Evolutionary conservation across 2,797 vertebrate species (phyloP), one percentile per base, ranked within the genome.

Genomic region (Gallinago nigripennis): DNA sequence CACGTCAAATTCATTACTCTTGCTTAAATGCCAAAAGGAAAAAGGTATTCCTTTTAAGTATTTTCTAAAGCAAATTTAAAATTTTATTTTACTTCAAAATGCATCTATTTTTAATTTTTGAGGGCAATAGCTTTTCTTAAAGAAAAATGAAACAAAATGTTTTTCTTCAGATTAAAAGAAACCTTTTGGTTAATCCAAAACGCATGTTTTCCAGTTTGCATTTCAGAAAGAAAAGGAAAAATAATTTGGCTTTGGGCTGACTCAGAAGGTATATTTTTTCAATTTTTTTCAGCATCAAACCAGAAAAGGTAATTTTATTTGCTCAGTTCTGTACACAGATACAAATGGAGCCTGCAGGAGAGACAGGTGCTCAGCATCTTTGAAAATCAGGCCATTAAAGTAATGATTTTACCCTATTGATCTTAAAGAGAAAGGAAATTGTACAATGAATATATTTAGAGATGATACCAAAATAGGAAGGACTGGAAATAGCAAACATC

Each of bases 371-470:
- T 85, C 86, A 84, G 77, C 60, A 92, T 94, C 82, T 95, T 96
- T 92, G 60, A 93, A 96, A 92, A 92, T 82, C 70, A 86, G 31
- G 4, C 65, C 56, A 88, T 84, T 96, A 86, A 84, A 94, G 76
- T 76, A 86, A 80, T 82, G 73, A 31, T 60, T 92, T 94, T 86
- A 84, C 48, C 37, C 82, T 86, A 92, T 27, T 86, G 87, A 96
- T 94, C 83, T 95, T 71, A 72, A 94, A 86, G 85, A 92, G 77
- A 97, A 94, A 94, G 89, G 88, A 97, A 96, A 96, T 96, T 96
- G 90, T 94, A 88, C 77, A 92, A 77, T 91, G 84, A 90, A 84
- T 94, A 75, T 94, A 95, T 96, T 96, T 96, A 94, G 92, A 82
- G 51, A 84, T 66, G 51, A 73, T 88, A 94, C 84, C 92, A 94